Evolutionary conservation across 2,113 vertebrate species (phyloP).

Genomic region (Cephalopterus ornatus): DNA sequence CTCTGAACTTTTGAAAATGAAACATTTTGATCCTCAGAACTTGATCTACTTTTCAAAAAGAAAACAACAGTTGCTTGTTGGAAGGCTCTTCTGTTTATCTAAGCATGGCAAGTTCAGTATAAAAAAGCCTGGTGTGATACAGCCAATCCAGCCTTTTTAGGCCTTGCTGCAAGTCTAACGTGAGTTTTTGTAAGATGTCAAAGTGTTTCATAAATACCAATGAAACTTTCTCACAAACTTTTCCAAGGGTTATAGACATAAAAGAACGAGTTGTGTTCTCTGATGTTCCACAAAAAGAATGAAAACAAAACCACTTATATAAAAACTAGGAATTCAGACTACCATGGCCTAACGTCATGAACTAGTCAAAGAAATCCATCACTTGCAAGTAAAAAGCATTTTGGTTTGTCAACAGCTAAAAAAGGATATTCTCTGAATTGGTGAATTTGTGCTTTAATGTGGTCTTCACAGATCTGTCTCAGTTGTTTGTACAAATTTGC

Average conservation of each 20-base stretch:
- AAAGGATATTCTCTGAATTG: conserved; percentile 99
- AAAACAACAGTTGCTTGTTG: neutral
- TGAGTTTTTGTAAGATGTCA: neutral
- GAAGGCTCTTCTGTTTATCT: neutral
- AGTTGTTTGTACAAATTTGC: conserved; percentile 97
- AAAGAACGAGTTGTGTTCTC: neutral
- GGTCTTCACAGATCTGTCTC: conserved; percentile 96
- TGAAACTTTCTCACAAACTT: neutral
- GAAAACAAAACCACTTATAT: neutral
- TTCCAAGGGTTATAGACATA: neutral
- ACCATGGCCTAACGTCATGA: neutral
- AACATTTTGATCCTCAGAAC: neutral
- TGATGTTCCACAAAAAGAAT: neutral
- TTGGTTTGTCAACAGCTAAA: neutral
- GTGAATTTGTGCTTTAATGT: conserved; percentile 98
- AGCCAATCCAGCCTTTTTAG: neutral
- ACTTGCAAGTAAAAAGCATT: neutral
- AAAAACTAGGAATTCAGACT: neutral
- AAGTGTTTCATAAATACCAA: neutral
- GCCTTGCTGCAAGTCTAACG: neutral
- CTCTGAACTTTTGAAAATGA: neutral
- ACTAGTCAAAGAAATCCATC: neutral
- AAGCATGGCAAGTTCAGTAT: neutral
- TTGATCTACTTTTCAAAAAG: neutral
- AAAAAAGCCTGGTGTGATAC: neutral